Percentiles rank a stretch among this genome's conserved stretches.
These are phyloP conservation scores for Xiphydria camelus DNA, from an alignment of 2,888 invertebrate species.

Conservation along the genomic window DNA sequence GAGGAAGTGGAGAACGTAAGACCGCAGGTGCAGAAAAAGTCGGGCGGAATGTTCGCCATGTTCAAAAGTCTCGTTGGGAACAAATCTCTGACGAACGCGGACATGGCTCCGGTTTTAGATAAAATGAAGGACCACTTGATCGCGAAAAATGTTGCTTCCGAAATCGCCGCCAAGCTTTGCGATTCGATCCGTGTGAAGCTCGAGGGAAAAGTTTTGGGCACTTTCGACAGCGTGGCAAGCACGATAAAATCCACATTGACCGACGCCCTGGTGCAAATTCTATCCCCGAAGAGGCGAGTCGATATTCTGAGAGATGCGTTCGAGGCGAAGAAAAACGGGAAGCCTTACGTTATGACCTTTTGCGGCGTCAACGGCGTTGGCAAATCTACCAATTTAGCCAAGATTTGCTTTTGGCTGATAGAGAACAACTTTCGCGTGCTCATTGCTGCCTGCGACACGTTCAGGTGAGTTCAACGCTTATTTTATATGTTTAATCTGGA, in stretches of 20 bases:
- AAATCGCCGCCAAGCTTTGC: slow-evolving; percentile 92
- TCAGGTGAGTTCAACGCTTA: slow-evolving; percentile 61
- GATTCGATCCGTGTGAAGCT: slow-evolving; percentile 88
- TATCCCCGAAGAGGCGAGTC: slow-evolving; percentile 92
- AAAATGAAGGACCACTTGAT: slow-evolving; percentile 96
- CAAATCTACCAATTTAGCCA: slow-evolving; percentile 97
- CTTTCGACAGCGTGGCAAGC: slow-evolving; percentile 89
- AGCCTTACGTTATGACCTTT: slow-evolving; percentile 95
- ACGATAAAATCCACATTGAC: slow-evolving; percentile 87
- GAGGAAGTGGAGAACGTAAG: slow-evolving; percentile 30
- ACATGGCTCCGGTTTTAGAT: slow-evolving; percentile 85
- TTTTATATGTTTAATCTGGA: too few species aligned
- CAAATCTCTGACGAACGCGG: slow-evolving; percentile 79
- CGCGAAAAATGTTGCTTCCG: slow-evolving; percentile 95
- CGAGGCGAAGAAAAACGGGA: slow-evolving; percentile 79
- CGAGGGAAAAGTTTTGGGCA: slow-evolving; percentile 91
- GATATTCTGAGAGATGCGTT: slow-evolving; percentile 96
- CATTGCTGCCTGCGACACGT: slow-evolving; percentile 99
- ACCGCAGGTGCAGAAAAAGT: slow-evolving; percentile 43
- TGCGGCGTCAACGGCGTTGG: slow-evolving; percentile 99
- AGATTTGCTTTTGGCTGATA: slow-evolving; percentile 99
- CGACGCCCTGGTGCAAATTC: slow-evolving; percentile 89
- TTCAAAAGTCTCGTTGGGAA: slow-evolving; percentile 87
- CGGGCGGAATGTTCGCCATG: slow-evolving; percentile 77
- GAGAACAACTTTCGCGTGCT: slow-evolving; percentile 95